Evolutionary conservation across 2,113 vertebrate species (phyloP).

Genomic region (Peromyscus californicus): DNA sequence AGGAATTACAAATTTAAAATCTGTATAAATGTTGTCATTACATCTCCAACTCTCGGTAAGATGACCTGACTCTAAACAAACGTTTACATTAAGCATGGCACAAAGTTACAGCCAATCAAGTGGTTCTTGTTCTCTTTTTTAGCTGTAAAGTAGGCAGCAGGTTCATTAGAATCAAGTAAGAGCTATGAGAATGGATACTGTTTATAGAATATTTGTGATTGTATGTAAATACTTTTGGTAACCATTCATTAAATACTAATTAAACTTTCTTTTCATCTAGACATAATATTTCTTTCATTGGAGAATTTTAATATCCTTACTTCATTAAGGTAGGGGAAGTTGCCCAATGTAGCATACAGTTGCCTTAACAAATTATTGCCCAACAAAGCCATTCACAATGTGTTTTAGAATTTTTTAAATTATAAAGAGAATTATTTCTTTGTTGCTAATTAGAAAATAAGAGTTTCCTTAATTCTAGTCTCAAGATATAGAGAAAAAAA

Average conservation of each 20-base stretch:
- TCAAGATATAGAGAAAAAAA: not conserved
- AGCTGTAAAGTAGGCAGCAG: not conserved
- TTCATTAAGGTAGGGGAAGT: not conserved
- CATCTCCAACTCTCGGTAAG: not conserved
- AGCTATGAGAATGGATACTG: not conserved
- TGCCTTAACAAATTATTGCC: slow-evolving; percentile 7
- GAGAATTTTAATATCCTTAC: not conserved
- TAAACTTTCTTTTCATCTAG: not conserved
- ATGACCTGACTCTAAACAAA: slow-evolving; percentile 1
- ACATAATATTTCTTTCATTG: not conserved
- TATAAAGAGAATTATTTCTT: not conserved
- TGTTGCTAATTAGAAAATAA: not conserved
- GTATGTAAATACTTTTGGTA: not conserved
- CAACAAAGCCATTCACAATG: not conserved
- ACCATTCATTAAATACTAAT: not conserved
- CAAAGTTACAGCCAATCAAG: not conserved
- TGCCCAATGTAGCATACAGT: not conserved
- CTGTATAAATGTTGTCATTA: not conserved
- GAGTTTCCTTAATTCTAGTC: not conserved
- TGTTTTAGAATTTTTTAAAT: not conserved
- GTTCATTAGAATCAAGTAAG: not conserved
- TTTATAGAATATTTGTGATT: not conserved
- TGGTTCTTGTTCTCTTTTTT: not conserved
- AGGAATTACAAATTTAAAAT: not conserved
- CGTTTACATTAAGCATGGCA: not conserved